These are phyloP conservation scores for Siniperca obscura DNA, from an alignment of 2,797 vertebrate species.

Conservation along the genomic window DNA sequence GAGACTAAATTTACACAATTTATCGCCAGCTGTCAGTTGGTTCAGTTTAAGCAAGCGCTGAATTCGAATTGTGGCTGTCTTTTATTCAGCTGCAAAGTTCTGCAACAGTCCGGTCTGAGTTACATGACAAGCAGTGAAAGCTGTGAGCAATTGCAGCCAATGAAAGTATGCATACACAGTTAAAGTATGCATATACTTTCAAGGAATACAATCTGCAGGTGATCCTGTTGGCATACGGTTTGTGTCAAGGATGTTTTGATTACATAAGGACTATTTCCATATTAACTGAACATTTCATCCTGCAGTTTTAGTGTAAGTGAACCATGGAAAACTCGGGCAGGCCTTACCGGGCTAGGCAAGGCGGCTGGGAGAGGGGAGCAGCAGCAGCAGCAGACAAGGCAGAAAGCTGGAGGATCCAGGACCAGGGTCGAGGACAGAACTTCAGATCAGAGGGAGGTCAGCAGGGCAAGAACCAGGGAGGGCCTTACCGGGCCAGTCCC, in stretches of 20 bases:
- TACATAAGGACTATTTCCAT: neutral
- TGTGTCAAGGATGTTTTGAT: neutral
- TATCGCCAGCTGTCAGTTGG: neutral
- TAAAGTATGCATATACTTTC: too few relatives aligned
- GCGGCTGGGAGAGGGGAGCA: slow-evolving; percentile 75
- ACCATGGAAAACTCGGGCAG: slow-evolving; percentile 89
- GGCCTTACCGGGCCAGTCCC: slow-evolving; percentile 81
- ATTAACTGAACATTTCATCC: slow-evolving; percentile 25
- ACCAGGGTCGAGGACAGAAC: slow-evolving; percentile 81
- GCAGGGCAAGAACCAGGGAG: slow-evolving; percentile 79
- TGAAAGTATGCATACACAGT: neutral
- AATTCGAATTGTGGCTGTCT: neutral
- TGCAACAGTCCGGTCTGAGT: neutral
- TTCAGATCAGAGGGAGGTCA: slow-evolving; percentile 83
- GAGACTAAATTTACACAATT: neutral
- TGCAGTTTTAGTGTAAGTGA: slow-evolving; percentile 77
- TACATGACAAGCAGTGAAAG: neutral
- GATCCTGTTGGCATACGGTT: neutral
- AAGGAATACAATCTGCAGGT: neutral
- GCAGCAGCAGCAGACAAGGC: slow-evolving; percentile 78
- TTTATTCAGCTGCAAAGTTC: neutral
- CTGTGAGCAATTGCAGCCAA: neutral
- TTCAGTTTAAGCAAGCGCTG: neutral
- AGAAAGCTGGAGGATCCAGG: slow-evolving; percentile 83
- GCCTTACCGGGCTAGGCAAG: slow-evolving; percentile 82